Evolutionary conservation across 23 tunicate species (phyloP).

Genomic region (Botrylloides violaceus): DNA sequence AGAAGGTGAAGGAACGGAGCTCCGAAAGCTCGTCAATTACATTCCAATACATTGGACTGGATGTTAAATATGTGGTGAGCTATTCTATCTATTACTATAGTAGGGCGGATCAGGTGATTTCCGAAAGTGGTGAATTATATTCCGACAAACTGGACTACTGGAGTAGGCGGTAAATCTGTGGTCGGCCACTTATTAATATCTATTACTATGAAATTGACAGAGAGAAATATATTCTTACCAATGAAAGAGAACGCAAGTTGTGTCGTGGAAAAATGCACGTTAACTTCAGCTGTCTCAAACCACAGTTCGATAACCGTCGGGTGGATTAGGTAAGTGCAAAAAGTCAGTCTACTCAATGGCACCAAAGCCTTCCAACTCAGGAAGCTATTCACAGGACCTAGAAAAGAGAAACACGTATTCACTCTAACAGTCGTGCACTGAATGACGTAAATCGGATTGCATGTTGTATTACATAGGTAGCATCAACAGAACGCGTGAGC

Average conservation of each 20-base stretch:
- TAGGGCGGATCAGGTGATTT: background rate
- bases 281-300: constrained; percentile 24
- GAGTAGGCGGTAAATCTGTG: no score
- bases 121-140: background rate
- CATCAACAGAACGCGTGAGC: no score
- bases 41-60: no score
- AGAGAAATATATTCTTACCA: background rate
- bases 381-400: constrained; percentile 69
- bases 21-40: no score
- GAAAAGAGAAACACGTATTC: no score
- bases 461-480: no score
- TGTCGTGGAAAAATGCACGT: constrained; percentile 34
- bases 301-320: constrained; percentile 51
- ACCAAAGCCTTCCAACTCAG: constrained; percentile 74
- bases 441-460: no score
- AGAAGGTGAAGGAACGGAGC: no score
- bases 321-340: constrained; percentile 65
- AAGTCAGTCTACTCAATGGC: constrained; percentile 77
- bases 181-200: background rate
- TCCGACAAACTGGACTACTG: background rate
- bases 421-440: no score
- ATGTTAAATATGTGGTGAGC: no score
- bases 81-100: no score
- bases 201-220: no score
- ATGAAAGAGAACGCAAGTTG: constrained; percentile 3